phyloP scores from a whole-genome alignment of 2,797 vertebrate species.

The Melanotaenia boesemani region DNA sequence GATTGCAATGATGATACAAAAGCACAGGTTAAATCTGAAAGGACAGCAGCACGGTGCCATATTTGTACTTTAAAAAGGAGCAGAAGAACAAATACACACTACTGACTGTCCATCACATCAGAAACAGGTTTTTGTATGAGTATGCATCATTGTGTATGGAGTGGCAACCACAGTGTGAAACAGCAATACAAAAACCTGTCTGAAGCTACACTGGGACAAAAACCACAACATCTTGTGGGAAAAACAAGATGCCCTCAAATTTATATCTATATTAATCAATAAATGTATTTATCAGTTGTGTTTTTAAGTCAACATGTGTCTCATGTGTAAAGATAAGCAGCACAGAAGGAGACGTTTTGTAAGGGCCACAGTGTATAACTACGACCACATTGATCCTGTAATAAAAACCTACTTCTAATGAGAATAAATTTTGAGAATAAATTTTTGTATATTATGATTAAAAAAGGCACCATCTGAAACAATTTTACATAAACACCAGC shows the following conservation, averaged over 20 bases:
- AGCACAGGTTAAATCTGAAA: not conserved
- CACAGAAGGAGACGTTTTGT: constrained; percentile 32
- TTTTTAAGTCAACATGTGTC: no score
- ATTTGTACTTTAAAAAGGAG: not conserved
- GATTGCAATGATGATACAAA: not conserved
- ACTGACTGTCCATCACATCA: not conserved
- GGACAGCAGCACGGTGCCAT: not conserved
- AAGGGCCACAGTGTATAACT: constrained; percentile 30
- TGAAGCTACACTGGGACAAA: not conserved
- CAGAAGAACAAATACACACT: not conserved
- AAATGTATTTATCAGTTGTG: no score
- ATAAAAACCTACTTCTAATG: constrained; percentile 38
- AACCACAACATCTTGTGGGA: not conserved
- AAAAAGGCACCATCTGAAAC: no score
- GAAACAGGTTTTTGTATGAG: not conserved
- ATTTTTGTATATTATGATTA: no score
- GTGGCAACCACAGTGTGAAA: not conserved
- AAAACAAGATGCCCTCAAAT: no score
- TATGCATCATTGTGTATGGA: constrained; percentile 2
- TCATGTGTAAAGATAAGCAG: not conserved
- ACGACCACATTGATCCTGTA: constrained; percentile 38
- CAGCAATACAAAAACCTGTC: constrained; percentile 1
- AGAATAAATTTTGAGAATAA: not conserved
- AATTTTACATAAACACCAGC: no score
- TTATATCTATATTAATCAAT: no score